Percentiles rank a stretch among this genome's conserved stretches.
These are phyloP conservation scores for Hippopotamyrus pictus DNA, from an alignment of 2,797 vertebrate genomes.

Conservation along the genomic window DNA sequence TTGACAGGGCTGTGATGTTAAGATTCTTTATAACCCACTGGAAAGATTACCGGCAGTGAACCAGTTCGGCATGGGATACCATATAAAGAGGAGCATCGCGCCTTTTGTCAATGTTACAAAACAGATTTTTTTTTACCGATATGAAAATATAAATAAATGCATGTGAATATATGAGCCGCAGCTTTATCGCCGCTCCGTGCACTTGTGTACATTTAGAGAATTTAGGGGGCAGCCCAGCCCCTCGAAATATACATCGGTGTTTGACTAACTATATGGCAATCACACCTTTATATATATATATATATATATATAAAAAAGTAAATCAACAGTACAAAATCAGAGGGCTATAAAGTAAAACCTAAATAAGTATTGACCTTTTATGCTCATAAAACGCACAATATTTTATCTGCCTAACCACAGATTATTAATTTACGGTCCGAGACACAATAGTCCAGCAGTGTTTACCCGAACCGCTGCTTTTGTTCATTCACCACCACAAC, in stretches of 20 bases:
- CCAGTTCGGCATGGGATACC: not conserved
- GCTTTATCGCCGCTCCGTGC: not conserved
- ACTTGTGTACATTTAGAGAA: not conserved
- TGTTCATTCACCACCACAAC: not conserved
- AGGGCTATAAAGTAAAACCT: not conserved
- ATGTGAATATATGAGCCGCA: not conserved
- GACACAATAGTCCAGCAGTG: not conserved
- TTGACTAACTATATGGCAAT: conserved; percentile 3
- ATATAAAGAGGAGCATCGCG: not conserved
- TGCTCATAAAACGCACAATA: not conserved
- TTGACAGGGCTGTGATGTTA: not conserved
- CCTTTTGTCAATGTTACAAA: not conserved
- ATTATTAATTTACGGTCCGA: not conserved
- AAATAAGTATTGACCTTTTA: not conserved
- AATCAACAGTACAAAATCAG: not conserved
- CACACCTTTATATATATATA: not conserved
- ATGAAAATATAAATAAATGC: not conserved
- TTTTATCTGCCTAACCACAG: not conserved
- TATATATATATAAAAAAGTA: not conserved
- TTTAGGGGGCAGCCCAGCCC: not conserved
- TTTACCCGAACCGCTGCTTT: not conserved
- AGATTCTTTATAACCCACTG: not conserved
- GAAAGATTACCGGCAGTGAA: not conserved
- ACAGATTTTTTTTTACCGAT: not conserved
- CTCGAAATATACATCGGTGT: not conserved